Evolutionary conservation across 2,888 invertebrate species (phyloP).

Genomic region (Tricholauxania praeusta): DNA sequence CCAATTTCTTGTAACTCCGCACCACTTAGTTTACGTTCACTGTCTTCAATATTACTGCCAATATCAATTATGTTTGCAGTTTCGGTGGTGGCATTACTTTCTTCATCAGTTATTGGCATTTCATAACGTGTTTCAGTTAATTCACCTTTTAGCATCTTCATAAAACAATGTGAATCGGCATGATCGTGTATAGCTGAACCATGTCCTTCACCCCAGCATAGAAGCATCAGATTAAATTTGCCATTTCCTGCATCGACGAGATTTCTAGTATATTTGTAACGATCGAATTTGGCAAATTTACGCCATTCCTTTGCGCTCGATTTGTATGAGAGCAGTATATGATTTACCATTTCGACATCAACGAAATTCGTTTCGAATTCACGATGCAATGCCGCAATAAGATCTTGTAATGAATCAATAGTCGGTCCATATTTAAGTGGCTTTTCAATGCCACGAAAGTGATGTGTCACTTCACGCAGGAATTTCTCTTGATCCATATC

Average conservation of each 20-base stretch:
- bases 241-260: conserved; percentile 96
- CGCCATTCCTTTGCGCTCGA: conserved; percentile 93
- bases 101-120: conserved; percentile 46
- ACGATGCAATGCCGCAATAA: conserved; percentile 78
- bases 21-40: conserved; percentile 58
- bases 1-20: conserved; percentile 76
- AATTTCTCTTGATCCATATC: conserved; percentile 63
- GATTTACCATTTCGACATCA: conserved; percentile 90
- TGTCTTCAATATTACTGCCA: conserved; percentile 29
- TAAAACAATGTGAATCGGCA: conserved; percentile 95
- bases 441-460: conserved; percentile 66
- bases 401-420: conserved; percentile 71
- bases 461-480: conserved; percentile 63
- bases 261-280: conserved; percentile 93
- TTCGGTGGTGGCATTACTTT: conserved; percentile 25
- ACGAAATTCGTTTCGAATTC: conserved; percentile 86
- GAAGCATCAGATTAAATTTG: conserved; percentile 94
- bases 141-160: conserved; percentile 90
- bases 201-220: conserved; percentile 99
- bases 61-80: neutral
- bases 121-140: conserved; percentile 79
- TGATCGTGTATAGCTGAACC: conserved; percentile 97
- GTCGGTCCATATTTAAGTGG: conserved; percentile 64
- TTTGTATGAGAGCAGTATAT: conserved; percentile 82
- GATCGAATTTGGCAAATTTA: conserved; percentile 94